A percentile compares a stretch with the other conserved stretches of the same genome.
Evolutionary conservation across 64 coral and sea anemone species (phyloP).

Genomic region (Actinia equina): DNA sequence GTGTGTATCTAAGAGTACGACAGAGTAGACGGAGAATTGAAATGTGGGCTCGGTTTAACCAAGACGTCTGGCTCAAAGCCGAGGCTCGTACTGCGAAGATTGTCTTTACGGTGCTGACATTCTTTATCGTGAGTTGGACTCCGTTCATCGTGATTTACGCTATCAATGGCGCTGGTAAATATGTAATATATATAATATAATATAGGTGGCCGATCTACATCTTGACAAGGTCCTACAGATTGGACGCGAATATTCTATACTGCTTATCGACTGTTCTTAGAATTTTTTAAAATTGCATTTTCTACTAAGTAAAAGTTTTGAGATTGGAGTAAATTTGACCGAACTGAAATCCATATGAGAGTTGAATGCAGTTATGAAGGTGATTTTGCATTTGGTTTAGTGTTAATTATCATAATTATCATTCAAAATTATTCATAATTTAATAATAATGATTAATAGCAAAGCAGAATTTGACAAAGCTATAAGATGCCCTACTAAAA

Average conservation of each 20-base stretch:
- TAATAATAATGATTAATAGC: background rate
- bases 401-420: too few species aligned
- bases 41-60: conserved; percentile 17
- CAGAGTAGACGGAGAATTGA: conserved; percentile 19
- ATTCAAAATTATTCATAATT: background rate
- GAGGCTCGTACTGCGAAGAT: conserved; percentile 23
- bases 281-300: too few species aligned
- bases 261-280: too few species aligned
- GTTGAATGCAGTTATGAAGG: too few species aligned
- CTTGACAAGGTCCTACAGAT: too few species aligned
- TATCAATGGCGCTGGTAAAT: conserved; percentile 22
- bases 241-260: too few species aligned
- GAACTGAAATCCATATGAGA: too few species aligned
- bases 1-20: conserved; percentile 6
- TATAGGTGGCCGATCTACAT: too few species aligned
- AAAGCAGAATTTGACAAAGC: background rate
- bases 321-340: too few species aligned
- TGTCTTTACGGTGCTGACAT: conserved; percentile 9
- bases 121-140: conserved; percentile 20
- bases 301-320: too few species aligned
- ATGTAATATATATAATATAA: background rate
- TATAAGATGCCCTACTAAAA: background rate
- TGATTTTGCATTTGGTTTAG: too few species aligned
- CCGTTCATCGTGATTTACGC: conserved; percentile 21
- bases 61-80: conserved; percentile 6